Evolutionary conservation across 2,888 invertebrate genomes (phyloP).

Genomic region (Celastrina argiolus): DNA sequence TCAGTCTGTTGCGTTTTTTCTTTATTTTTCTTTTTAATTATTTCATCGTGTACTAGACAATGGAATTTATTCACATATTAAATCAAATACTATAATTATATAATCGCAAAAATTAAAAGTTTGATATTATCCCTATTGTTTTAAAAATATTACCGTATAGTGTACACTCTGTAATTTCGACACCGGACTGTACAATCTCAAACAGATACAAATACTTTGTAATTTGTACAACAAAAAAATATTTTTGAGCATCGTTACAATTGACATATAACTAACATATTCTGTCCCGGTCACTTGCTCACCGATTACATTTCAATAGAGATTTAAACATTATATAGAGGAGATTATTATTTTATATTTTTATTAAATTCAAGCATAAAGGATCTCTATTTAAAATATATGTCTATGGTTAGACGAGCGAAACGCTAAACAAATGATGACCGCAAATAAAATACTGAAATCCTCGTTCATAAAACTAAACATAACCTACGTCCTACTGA

Average conservation of each 20-base stretch:
- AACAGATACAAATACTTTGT: background rate
- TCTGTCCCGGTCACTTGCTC: background rate
- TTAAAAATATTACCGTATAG: background rate
- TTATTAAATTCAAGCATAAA: background rate
- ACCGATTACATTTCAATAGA: background rate
- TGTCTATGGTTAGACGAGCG: background rate
- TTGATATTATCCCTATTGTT: background rate
- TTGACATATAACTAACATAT: background rate
- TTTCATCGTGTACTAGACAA: background rate
- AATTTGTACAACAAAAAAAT: background rate
- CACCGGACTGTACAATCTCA: background rate
- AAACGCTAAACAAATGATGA: background rate
- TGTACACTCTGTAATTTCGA: background rate
- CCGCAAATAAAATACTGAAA: background rate
- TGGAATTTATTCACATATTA: background rate
- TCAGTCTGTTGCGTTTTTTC: slow-evolving; percentile 13
- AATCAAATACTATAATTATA: background rate
- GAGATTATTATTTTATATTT: background rate
- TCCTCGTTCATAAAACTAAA: background rate
- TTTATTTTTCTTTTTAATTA: background rate
- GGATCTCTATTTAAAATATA: background rate
- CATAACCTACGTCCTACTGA: too few species aligned
- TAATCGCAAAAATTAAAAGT: background rate
- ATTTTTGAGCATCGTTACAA: background rate
- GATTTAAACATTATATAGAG: too few species aligned